Evolutionary conservation across 2,888 invertebrate genomes (phyloP).

Genomic region (Branchinecta sandiegonensis): DNA sequence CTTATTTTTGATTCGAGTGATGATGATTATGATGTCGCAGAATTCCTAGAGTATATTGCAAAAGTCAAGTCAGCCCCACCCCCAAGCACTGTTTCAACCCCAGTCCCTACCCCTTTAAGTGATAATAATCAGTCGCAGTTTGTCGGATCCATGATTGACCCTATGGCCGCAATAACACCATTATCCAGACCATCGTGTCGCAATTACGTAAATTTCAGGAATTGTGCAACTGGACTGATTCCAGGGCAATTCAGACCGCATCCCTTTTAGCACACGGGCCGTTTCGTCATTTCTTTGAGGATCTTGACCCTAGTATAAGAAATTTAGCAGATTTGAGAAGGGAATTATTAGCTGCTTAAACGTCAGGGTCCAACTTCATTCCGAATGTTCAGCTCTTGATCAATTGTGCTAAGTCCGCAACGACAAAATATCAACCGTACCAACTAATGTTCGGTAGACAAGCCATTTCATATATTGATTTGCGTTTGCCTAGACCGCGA

Average conservation of each 20-base stretch:
- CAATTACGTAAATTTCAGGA: background rate
- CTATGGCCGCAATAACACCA: background rate
- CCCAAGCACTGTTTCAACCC: background rate
- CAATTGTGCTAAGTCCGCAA: too few relatives aligned
- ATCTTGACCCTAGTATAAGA: background rate
- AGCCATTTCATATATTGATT: too few relatives aligned
- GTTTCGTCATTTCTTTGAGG: background rate
- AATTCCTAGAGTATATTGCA: background rate
- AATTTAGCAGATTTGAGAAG: background rate
- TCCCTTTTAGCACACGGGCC: background rate
- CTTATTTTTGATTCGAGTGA: conserved; percentile 1
- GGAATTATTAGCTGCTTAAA: background rate
- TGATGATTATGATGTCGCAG: background rate
- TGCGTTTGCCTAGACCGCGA: too few relatives aligned
- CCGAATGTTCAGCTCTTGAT: too few relatives aligned
- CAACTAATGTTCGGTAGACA: too few relatives aligned
- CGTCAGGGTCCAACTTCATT: too few relatives aligned
- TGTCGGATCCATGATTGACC: background rate
- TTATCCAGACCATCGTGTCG: background rate
- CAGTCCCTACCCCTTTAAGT: background rate
- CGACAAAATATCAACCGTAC: too few relatives aligned
- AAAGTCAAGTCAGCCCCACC: background rate
- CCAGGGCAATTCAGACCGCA: background rate
- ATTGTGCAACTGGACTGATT: background rate
- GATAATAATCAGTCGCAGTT: background rate